Evolutionary conservation across 2,797 vertebrate genomes (phyloP).

Genomic region (Eleutherodactylus coqui): DNA sequence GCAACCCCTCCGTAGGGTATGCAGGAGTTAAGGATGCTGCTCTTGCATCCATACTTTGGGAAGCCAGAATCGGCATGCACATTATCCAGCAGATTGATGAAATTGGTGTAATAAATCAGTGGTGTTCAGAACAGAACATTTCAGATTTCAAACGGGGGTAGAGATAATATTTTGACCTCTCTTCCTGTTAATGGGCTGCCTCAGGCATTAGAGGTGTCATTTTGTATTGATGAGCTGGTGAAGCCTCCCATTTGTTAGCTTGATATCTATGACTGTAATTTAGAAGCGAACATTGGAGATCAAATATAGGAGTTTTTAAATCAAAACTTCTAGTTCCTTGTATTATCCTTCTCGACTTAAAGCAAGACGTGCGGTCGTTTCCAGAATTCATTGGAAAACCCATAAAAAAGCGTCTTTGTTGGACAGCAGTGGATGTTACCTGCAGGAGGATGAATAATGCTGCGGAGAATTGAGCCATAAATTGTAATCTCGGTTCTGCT

Average conservation of each 20-base stretch:
- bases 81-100: constrained; percentile 44
- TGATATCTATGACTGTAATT: constrained; percentile 58
- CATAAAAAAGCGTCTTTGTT: constrained; percentile 34
- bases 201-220: constrained; percentile 52
- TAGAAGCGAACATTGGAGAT: constrained; percentile 42
- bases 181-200: constrained; percentile 28
- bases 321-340: constrained; percentile 40
- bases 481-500: constrained; percentile 28
- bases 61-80: constrained; percentile 14
- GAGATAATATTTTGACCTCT: constrained; percentile 61
- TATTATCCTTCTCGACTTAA: constrained; percentile 45
- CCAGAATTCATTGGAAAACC: constrained; percentile 47
- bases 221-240: constrained; percentile 55
- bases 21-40: too few relatives aligned
- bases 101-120: constrained; percentile 55
- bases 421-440: constrained; percentile 32
- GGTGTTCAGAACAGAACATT: constrained; percentile 39
- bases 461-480: constrained; percentile 34
- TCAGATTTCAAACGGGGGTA: constrained; percentile 50
- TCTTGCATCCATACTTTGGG: not conserved
- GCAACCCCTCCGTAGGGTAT: not conserved
- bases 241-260: constrained; percentile 49
- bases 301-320: constrained; percentile 53
- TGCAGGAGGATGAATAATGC: constrained; percentile 36
- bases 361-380: constrained; percentile 22